Base-by-base conservation (phyloP, 2,113 vertebrate genomes). In the Chionodraco myersi region DNA sequence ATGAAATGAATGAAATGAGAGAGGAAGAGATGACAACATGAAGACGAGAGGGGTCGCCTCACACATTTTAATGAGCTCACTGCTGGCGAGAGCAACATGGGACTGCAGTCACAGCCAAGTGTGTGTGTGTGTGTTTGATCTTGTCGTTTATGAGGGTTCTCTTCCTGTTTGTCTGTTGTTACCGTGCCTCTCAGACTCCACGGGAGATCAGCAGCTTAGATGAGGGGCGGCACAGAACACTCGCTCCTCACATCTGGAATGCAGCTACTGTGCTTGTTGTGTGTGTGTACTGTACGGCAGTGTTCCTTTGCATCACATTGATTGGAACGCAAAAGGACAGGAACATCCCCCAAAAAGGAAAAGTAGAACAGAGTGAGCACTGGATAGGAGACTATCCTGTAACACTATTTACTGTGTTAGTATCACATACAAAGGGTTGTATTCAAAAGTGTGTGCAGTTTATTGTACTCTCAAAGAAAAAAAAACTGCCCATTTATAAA, bases 1-100 rank as follows among this genome's bases (percentile, higher is more conserved):
- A 84, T 53, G 61, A 73, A 44, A 21, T 21, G 72, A 78, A 57
- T 67, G 69, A 80, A 81, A 54, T 49, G 58, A 59, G 65, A 77
- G 72, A 76, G 68, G 76, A 64, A 60, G 71, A 73, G 80, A 72
- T 62, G 65, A 56, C 44, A 79, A 72, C 60, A 80, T 63, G 82
- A 73, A 82, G 77, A 88, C 52, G 47, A 87, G 78, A 89, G 76
- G 83, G 85, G 75, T 86, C 26, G 72, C 78, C 77, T 93, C 56
- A 67, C 91, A 90, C 92, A 93, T 94, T 93, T 92, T 92, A 93
- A 94, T 93, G 92, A 94, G 91, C 87, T 89, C 69, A 67, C 86
- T 89, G 91, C 82, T 79, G 65, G 81, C 84, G 85, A 76, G 71
- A 84, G 86, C 79, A 79, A 73, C 91, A 78, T 66, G 82, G 82